Base-by-base conservation (phyloP, 2,113 vertebrate genomes). In the Varanus komodoensis region DNA sequence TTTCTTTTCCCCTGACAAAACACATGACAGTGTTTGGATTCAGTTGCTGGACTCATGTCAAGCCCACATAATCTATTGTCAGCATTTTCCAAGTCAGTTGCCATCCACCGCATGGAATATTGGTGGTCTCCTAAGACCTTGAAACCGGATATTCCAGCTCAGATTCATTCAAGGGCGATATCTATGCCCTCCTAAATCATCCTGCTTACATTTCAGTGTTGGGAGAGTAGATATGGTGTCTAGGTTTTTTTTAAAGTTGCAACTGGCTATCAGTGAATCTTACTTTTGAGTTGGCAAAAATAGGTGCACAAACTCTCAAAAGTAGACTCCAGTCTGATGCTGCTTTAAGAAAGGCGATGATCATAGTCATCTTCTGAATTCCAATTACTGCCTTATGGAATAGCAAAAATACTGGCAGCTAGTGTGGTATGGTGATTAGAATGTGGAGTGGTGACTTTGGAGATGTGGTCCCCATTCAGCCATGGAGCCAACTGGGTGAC, bases 211-310 rank as follows among this genome's bases (percentile, higher is more conserved):
- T 74, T 86, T 74, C 48, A 86, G 23, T 19, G 6, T 11, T 25
- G 69, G 69, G 9, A 48, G 15, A 48, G 38, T 8, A 86, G 69
- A 74, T 86, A 73, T 74, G 48, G 32, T 4, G 8, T 54, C 84
- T 34, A 54, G 29, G 19, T 50, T 84, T 84, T 50, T 71, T 71
- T 84, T 84, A 19, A 44, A 29, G 14, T 85, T 73, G 27, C 69
- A 74, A 12, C 32, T 52, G 69, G 84, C 84, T 74, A 74, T 74
- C 54, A 86, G 74, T 86, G 69, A 73, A 74, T 57, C 84, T 86
- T 73, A 19, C 52, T 69, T 44, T 25, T 81, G 12, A 48, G 50
- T 23, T 8, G 32, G 17, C 17, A 23, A 52, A 52, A 73, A 21
- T 29, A 21, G 34, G 27, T 8, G 32, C 3, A 52, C 14, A n/a